Conservation (phyloP, 2,113 vertebrate genomes). For the Hippocampus guttulatus region DNA sequence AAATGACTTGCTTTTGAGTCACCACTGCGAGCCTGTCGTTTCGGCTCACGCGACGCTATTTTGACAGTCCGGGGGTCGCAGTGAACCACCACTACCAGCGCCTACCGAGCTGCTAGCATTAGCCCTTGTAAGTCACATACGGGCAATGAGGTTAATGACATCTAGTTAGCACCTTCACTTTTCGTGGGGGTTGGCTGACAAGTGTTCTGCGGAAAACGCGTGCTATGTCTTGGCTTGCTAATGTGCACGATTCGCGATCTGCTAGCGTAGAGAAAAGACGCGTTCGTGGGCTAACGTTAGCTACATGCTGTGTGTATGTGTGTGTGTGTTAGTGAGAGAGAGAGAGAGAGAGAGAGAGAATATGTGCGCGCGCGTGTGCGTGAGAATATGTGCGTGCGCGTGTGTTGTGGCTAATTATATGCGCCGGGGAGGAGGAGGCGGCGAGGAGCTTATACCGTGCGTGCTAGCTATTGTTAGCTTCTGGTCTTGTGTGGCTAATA, state of each 20-base stretch:
- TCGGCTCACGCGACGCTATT: conserved; percentile 64
- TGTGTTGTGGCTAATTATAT: conserved; percentile 61
- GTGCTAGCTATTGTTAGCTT: conserved; percentile 69
- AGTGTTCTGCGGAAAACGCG: neutral
- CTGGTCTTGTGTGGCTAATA: conserved; percentile 41
- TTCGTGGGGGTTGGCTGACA: neutral
- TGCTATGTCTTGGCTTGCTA: neutral
- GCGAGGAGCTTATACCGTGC: conserved; percentile 35
- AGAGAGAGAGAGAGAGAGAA: no score
- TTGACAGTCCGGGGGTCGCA: conserved; percentile 69
- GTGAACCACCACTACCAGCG: conserved; percentile 33
- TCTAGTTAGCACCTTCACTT: neutral
- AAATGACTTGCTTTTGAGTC: neutral
- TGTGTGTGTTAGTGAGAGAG: neutral
- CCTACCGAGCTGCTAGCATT: conserved; percentile 1
- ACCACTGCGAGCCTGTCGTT: conserved; percentile 30
- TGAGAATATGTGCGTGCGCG: neutral
- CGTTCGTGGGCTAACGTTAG: conserved; percentile 56
- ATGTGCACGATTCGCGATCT: neutral
- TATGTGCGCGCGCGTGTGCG: neutral
- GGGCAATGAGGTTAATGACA: conserved; percentile 31
- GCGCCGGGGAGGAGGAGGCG: conserved; percentile 24
- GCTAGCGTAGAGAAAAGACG: conserved; percentile 48
- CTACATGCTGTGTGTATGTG: conserved; percentile 16
- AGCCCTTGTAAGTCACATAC: conserved; percentile 60